A percentile compares a stretch with the other conserved stretches of the same genome.
Conservation (phyloP, 2,888 invertebrate species). For the Xylophagus ater region DNA sequence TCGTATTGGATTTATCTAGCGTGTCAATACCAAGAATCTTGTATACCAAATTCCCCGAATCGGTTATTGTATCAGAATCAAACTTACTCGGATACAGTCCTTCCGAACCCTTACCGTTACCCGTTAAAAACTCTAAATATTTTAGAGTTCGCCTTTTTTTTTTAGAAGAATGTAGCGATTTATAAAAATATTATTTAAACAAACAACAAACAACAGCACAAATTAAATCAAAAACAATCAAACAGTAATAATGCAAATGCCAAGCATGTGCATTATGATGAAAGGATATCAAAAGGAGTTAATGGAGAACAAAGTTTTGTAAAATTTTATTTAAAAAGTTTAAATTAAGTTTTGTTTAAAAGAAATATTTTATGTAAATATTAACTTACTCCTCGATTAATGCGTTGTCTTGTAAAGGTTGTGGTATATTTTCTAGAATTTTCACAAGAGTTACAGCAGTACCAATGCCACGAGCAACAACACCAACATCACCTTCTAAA, state of each 20-base stretch:
- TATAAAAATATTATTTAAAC: background rate
- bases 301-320: background rate
- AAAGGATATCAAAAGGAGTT: background rate
- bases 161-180: background rate
- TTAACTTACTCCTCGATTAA: constrained; percentile 51
- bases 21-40: constrained; percentile 22
- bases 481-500: constrained; percentile 92
- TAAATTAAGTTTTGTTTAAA: constrained; percentile 3
- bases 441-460: constrained; percentile 69
- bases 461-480: constrained; percentile 91
- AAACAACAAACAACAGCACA: background rate
- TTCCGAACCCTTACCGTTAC: constrained; percentile 37
- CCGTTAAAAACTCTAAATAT: constrained; percentile 51
- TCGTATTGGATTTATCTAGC: constrained; percentile 22
- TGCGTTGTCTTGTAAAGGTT: constrained; percentile 36
- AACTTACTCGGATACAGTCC: constrained; percentile 14
- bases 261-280: background rate
- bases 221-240: background rate
- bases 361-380: constrained; percentile 3
- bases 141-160: constrained; percentile 31
- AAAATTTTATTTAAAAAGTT: constrained; percentile 2
- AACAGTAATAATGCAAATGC: background rate
- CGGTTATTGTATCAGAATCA: constrained; percentile 14
- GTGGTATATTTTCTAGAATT: constrained; percentile 40
- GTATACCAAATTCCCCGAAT: constrained; percentile 19